Conservation (phyloP, 2,113 vertebrate genomes). For the Sinocyclocheilus anophthalmus region DNA sequence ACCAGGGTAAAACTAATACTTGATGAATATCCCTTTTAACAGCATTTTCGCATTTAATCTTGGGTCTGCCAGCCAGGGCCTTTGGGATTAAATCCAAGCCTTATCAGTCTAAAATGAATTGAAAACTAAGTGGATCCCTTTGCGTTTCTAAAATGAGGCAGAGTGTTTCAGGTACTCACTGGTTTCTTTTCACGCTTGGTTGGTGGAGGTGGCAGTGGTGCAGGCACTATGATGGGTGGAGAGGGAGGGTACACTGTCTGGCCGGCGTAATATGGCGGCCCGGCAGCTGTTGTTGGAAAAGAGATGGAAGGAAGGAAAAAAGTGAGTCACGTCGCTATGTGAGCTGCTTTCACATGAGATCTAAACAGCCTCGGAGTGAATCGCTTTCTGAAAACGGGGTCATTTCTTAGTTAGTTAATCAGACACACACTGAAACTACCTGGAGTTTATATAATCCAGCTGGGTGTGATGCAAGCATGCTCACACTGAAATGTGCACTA, state of each 20-base stretch:
- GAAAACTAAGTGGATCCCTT: conserved; percentile 5
- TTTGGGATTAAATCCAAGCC: conserved; percentile 28
- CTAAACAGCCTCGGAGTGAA: conserved; percentile 34
- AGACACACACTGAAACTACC: conserved; percentile 36
- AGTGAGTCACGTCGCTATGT: conserved; percentile 67
- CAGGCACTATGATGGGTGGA: conserved; percentile 95
- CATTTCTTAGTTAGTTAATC: conserved; percentile 32
- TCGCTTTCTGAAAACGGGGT: conserved; percentile 28
- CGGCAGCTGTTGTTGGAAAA: conserved; percentile 69
- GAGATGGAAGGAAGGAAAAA: conserved; percentile 64
- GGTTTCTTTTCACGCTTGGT: conserved; percentile 97
- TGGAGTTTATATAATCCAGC: conserved; percentile 39
- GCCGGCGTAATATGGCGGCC: conserved; percentile 88
- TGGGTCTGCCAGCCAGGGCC: conserved; percentile 3
- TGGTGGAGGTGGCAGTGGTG: conserved; percentile 88
- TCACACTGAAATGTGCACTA: background rate
- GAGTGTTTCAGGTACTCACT: conserved; percentile 75
- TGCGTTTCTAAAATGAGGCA: background rate
- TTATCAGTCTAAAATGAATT: conserved; percentile 16
- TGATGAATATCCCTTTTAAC: conserved; percentile 27
- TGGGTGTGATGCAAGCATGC: background rate
- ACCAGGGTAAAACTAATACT: conserved; percentile 5
- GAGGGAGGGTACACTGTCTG: conserved; percentile 92
- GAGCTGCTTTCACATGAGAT: conserved; percentile 32
- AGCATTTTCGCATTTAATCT: conserved; percentile 24